A percentile compares a stretch with the other conserved stretches of the same genome.
phyloP scores from a whole-genome alignment of 2,797 vertebrate species.

The Orientallactaga sibirica region DNA sequence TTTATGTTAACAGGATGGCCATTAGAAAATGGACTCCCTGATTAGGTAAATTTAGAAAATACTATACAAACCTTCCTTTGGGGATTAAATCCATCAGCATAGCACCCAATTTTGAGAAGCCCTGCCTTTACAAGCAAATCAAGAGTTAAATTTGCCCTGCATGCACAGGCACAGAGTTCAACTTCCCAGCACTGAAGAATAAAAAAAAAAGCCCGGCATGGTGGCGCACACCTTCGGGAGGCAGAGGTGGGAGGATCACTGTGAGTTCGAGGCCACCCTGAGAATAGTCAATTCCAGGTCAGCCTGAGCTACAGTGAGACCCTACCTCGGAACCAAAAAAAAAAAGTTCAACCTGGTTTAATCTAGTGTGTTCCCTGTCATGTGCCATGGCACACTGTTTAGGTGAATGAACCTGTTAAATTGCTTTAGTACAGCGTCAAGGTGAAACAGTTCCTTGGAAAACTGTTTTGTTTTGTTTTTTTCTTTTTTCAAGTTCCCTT shows the following conservation, averaged over 20 bases:
- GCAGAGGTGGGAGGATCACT: no score
- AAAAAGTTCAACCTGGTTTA: constrained; percentile 17
- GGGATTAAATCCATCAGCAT: neutral
- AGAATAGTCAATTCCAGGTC: no score
- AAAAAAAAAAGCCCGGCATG: neutral
- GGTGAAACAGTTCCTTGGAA: neutral
- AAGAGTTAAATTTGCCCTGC: neutral
- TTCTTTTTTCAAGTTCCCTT: constrained; percentile 23
- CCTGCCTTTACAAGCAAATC: neutral
- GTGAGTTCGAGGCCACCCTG: no score
- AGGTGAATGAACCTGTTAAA: neutral
- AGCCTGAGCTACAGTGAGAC: no score
- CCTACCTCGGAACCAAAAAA: neutral
- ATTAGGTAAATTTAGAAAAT: neutral
- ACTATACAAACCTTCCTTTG: neutral
- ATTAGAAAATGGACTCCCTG: constrained; percentile 18
- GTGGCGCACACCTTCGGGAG: no score
- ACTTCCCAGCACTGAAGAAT: neutral
- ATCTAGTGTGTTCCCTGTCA: neutral
- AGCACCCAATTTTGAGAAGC: neutral
- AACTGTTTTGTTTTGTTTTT: neutral
- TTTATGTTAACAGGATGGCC: neutral
- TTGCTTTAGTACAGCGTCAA: neutral
- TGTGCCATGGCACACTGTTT: constrained; percentile 7
- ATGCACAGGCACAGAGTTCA: neutral